Percentiles rank a stretch among this genome's conserved stretches.
These are phyloP conservation scores for Acleris laterana DNA, from an alignment of 2,888 invertebrate genomes.

Conservation along the genomic window DNA sequence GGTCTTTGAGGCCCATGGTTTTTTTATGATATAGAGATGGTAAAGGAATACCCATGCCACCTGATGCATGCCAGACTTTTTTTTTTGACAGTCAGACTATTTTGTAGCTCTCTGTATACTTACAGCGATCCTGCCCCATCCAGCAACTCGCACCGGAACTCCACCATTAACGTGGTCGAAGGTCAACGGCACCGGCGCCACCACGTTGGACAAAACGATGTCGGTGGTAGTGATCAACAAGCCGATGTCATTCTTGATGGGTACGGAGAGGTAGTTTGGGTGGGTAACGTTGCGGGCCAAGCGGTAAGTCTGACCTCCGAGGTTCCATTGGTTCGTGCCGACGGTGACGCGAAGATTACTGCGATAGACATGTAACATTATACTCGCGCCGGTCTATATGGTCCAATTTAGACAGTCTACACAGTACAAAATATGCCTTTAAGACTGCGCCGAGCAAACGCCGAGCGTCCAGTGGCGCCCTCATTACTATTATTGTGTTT, in stretches of 20 bases:
- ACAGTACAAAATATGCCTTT: no score
- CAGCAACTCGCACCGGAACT: conserved; percentile 52
- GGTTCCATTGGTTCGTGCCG: conserved; percentile 64
- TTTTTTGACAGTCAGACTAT: no score
- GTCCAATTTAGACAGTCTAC: neutral
- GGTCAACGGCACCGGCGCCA: conserved; percentile 46
- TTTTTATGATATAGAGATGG: no score
- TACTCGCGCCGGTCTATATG: no score
- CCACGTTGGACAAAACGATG: conserved; percentile 41
- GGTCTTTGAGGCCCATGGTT: no score
- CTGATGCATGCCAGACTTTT: no score
- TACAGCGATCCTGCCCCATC: conserved; percentile 66
- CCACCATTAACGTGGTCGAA: conserved; percentile 45
- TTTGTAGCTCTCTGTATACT: conserved; percentile 36
- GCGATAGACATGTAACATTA: conserved; percentile 20
- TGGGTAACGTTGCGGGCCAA: conserved; percentile 63
- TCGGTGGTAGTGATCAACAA: conserved; percentile 50
- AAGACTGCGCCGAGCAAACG: no score
- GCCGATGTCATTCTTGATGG: conserved; percentile 68
- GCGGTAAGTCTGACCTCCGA: conserved; percentile 54
- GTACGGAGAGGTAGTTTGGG: conserved; percentile 52
- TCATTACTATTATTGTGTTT: no score
- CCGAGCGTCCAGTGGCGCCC: no score
- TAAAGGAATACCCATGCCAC: no score
- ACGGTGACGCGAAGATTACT: conserved; percentile 60